Percentiles rank a stretch among this genome's conserved stretches.
Evolutionary conservation across 30 jellyfish, hydroid and myxozoan genomes (phyloP).

Genomic region (Pseudorhiza aurosa): DNA sequence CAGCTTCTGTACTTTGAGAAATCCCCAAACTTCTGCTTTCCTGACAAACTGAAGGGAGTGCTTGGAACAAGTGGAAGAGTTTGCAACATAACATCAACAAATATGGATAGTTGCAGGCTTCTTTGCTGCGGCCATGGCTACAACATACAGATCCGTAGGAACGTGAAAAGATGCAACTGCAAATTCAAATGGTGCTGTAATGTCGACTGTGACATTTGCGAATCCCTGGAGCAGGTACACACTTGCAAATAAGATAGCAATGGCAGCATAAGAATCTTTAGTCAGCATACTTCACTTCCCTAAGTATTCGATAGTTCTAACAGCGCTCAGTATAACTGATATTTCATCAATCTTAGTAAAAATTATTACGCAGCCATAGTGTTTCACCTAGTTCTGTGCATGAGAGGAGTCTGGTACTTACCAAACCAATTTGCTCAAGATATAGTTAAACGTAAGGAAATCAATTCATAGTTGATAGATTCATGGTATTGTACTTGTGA

Average conservation of each 20-base stretch:
- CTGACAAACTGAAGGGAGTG: conserved; percentile 59
- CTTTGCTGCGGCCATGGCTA: conserved; percentile 92
- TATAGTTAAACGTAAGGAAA: no score
- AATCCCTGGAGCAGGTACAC: conserved; percentile 55
- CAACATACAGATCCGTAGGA: conserved; percentile 64
- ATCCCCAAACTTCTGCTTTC: conserved; percentile 84
- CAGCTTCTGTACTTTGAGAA: conserved; percentile 67
- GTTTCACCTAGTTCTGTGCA: not conserved
- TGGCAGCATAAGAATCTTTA: not conserved
- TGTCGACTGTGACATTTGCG: conserved; percentile 83
- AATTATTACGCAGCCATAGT: not conserved
- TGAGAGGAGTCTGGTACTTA: not conserved
- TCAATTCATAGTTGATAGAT: no score
- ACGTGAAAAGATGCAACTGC: conserved; percentile 79
- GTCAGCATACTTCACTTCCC: not conserved
- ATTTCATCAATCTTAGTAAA: not conserved
- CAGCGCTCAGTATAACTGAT: conserved; percentile 13
- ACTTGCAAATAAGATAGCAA: conserved; percentile 59
- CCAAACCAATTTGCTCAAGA: no score
- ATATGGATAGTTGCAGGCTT: conserved; percentile 86
- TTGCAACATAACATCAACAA: conserved; percentile 80
- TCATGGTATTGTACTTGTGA: no score
- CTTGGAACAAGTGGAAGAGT: conserved; percentile 85
- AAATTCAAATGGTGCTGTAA: conserved; percentile 91
- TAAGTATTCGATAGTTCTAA: not conserved